Evolutionary conservation across 37 sponge, comb jelly and placozoan species (phyloP).

Genomic region (Oscarella lobularis): DNA sequence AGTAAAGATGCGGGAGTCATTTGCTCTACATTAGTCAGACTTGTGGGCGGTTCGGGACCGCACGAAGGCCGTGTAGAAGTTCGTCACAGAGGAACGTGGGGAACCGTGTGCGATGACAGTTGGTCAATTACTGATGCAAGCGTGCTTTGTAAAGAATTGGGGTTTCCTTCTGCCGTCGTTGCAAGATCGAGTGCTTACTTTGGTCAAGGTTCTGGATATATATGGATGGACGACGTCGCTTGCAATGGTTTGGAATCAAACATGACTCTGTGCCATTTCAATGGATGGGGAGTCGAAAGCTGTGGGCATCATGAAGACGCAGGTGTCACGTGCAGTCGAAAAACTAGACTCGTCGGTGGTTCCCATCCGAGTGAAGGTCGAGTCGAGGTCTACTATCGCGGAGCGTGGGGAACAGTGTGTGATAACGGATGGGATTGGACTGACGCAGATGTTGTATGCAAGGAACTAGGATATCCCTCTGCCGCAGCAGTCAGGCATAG

Average conservation of each 20-base stretch:
- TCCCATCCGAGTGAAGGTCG: conserved; percentile 4
- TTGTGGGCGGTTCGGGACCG: conserved; percentile 11
- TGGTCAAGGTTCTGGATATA: neutral
- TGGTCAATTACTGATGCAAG: conserved; percentile 36
- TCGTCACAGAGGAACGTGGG: conserved; percentile 24
- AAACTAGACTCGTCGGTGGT: conserved; percentile 13
- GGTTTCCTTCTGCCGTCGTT: neutral
- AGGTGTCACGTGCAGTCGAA: conserved; percentile 11
- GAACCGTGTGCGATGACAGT: conserved; percentile 26
- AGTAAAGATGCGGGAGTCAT: too few relatives aligned
- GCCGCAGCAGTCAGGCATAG: neutral
- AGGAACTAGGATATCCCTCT: conserved; percentile 10
- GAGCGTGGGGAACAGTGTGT: conserved; percentile 29
- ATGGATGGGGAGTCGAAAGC: conserved; percentile 7
- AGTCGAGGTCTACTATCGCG: conserved; percentile 17
- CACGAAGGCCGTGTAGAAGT: conserved; percentile 21
- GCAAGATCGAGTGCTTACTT: neutral
- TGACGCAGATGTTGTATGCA: conserved; percentile 20
- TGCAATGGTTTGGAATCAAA: neutral
- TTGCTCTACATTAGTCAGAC: too few relatives aligned
- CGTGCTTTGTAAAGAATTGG: conserved; percentile 23
- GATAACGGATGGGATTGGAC: conserved; percentile 5
- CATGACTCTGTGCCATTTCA: neutral
- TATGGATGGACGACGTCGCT: neutral
- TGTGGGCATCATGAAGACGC: conserved; percentile 20